A percentile compares a stretch with the other conserved stretches of the same genome.
Conservation (phyloP, 2,797 vertebrate genomes). For the Lacerta agilis region DNA sequence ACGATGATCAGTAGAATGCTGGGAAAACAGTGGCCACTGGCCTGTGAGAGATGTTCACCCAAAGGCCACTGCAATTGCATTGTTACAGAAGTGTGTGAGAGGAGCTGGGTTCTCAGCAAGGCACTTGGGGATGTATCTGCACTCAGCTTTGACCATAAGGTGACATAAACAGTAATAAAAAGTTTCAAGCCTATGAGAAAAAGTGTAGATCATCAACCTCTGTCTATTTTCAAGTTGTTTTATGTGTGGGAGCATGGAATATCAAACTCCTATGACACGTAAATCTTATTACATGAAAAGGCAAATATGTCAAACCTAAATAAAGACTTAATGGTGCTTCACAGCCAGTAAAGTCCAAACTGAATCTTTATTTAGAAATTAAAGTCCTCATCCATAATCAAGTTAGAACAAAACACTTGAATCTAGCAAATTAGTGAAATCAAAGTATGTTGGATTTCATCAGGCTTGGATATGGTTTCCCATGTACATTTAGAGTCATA, state of each 20-base stretch:
- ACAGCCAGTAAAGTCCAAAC: neutral
- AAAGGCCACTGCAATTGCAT: neutral
- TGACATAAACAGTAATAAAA: no score
- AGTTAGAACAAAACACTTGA: neutral
- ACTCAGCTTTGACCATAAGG: neutral
- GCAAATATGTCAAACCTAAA: neutral
- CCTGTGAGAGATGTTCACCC: neutral
- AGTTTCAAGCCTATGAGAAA: no score
- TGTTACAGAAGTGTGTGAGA: neutral
- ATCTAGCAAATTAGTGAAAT: neutral
- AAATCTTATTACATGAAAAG: neutral
- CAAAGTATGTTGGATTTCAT: neutral
- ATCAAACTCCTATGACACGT: no score
- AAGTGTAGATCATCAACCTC: no score
- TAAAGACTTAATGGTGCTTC: neutral
- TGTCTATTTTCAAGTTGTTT: no score
- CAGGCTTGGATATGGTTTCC: neutral
- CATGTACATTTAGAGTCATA: neutral
- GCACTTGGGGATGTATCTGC: neutral
- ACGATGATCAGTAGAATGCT: neutral
- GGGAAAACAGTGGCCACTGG: neutral
- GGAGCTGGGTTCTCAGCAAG: neutral
- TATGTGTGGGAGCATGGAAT: neutral
- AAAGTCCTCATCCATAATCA: neutral
- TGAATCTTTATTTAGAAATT: neutral